Evolutionary conservation across 2,113 vertebrate species (phyloP), one percentile per base, ranked within the genome.

Genomic region (Callipepla squamata): DNA sequence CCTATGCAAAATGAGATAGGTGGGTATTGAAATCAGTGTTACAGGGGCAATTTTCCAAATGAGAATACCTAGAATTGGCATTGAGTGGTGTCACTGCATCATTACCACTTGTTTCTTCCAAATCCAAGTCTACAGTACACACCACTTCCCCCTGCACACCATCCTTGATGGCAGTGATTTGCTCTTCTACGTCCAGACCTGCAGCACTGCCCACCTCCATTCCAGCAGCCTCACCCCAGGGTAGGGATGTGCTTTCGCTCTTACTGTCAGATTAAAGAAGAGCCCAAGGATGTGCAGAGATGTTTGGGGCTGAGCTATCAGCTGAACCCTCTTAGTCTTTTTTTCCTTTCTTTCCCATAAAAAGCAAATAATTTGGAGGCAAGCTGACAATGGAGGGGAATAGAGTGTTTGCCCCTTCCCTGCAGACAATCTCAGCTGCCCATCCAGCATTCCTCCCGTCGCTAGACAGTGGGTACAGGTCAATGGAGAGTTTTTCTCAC

Each of bases 121-220:
- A 80, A 50, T n/a, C 65, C 28, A 61, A 5, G 12, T 26, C 61
- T 78, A 40, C 38, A 30, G 12, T 77, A 21, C 3, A 2, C 3
- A 36, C 42, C 7, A 12, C 51, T 51, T 47, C 15, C 42, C 15
- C 15, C 61, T 78, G 40, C 65, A 57, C 7, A 18, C 40, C 19
- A 36, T 12, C 65, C 61, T 28, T 21, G 9, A 40, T 19, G 30
- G 51, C 58, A 13, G 16, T 15, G 20, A 45, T n/a, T 57, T 75
- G 5, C 66, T 57, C 65, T 73, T 14, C 14, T 38, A 30, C 5
- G 26, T 26, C 21, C 11, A 23, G 34, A 18, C 73, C 66, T 66
- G 50, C 5, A 40, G n/a, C 6, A 14, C 53, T 79, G 23, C 58
- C 45, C 45, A 1, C 13, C 6, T 47, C 1, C 0, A 1, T 55